phyloP scores from a whole-genome alignment of 2,113 vertebrate genomes.

The Pardalotus punctatus region DNA sequence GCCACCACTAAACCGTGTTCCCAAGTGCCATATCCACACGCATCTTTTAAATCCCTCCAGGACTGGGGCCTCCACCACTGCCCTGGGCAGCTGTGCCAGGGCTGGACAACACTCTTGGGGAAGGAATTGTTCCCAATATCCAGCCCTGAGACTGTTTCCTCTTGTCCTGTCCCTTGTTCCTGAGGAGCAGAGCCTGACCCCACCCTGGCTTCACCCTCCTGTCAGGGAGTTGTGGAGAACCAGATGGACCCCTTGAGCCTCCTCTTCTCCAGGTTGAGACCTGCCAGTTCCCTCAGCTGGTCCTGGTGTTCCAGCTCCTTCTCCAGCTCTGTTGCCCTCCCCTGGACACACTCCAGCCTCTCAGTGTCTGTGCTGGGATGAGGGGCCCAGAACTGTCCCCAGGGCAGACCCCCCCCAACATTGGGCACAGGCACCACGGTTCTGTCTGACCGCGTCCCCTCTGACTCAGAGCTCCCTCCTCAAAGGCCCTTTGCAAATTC shows the following conservation, averaged over 20 bases:
- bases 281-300: neutral
- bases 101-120: neutral
- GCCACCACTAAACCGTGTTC: neutral
- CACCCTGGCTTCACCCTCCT: fast-evolving
- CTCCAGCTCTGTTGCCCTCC: neutral
- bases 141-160: neutral
- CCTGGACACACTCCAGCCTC: neutral
- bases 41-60: neutral
- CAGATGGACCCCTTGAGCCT: neutral
- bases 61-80: neutral
- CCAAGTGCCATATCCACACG: neutral
- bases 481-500: neutral
- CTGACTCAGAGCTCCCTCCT: neutral
- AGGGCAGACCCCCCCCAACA: neutral
- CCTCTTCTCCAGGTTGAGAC: neutral
- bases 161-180: neutral
- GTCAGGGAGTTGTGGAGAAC: neutral
- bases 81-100: neutral
- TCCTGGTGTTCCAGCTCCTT: neutral
- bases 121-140: neutral
- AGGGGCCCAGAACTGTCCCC: neutral
- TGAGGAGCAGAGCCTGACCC: neutral
- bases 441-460: fast-evolving
- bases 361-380: neutral
- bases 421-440: neutral